A percentile compares a stretch with the other conserved stretches of the same genome.
These are phyloP conservation scores for Anomalospiza imberbis DNA, from an alignment of 2,797 vertebrate species.

Conservation along the genomic window DNA sequence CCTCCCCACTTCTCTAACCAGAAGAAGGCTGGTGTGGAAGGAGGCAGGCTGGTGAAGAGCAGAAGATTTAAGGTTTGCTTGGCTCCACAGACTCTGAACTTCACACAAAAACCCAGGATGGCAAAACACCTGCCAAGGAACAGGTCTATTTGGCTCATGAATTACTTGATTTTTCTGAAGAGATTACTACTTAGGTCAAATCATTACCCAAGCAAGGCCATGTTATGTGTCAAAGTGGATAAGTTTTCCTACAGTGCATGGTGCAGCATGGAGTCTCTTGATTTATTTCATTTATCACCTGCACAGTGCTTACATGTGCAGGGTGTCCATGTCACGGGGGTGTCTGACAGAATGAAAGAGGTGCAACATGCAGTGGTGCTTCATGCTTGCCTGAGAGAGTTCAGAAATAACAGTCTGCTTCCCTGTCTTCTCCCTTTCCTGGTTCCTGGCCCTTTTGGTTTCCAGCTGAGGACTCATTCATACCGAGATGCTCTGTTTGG, in stretches of 20 bases:
- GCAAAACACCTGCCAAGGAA: neutral
- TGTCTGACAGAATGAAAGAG: neutral
- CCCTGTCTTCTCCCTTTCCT: neutral
- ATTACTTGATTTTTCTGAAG: neutral
- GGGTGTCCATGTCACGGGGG: neutral
- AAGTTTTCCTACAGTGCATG: neutral
- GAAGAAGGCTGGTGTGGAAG: neutral
- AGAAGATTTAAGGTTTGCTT: neutral
- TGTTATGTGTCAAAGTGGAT: neutral
- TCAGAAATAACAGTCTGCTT: neutral
- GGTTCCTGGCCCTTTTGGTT: constrained; percentile 12
- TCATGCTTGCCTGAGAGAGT: neutral
- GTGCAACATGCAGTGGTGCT: neutral
- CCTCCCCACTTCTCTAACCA: neutral
- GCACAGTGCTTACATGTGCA: neutral
- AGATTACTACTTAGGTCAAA: neutral
- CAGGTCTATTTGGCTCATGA: neutral
- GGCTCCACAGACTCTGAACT: neutral
- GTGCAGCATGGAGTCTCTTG: too few species aligned
- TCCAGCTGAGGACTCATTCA: constrained; percentile 28
- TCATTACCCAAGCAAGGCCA: neutral
- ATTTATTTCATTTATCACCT: neutral
- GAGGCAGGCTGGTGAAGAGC: neutral
- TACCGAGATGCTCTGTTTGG: neutral
- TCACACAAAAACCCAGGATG: neutral